Base-by-base conservation (phyloP, 1,140 invertebrate species). In the Paralvinella palmiformis region DNA sequence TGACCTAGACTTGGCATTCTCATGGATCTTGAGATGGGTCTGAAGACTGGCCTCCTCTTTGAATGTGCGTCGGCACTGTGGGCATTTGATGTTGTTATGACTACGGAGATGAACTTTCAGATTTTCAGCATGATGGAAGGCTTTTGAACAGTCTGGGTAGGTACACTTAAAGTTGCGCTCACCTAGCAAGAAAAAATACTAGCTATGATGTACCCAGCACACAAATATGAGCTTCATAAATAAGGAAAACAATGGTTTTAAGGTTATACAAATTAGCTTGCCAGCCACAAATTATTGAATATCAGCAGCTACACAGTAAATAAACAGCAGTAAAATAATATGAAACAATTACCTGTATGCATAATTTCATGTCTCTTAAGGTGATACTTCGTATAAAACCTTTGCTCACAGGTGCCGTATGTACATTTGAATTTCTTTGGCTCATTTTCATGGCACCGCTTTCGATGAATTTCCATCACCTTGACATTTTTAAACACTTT, bases 21-120 rank as follows among this genome's bases (percentile, higher is more conserved):
- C 73, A 6, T 66, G 59, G 44, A 71, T 73, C 57, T 71, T 69
- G 33, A 72, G 62, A 64, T 78, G 76, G 68, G 70, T 74, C 33
- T 72, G 71, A 10, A 78, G 66, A 3, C 72, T 73, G 62, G 69
- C 73, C 59, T 72, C 74, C 67, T 78, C 75, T 24, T 73, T 65
- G 66, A 71, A 77, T 10, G 72, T 69, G 62, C 75, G 76, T 33
- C 69, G 66, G 65, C 75, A 75, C 20, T 71, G 83, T 62, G 90
- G 87, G 73, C 91, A 94, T 59, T 88, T 84, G 73, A 89, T 92
- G 63, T 90, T 89, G 1, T 89, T 91, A 73, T 92, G 90, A 74
- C 88, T 88, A 32, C 89, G 84, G 37, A 87, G 79, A 77, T 92
- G 91, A 69, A 91, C 90, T 71, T 89, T 89, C 69, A 91, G 83